Evolutionary conservation across 2,888 invertebrate species (phyloP).

Genomic region (Molanna angustata): DNA sequence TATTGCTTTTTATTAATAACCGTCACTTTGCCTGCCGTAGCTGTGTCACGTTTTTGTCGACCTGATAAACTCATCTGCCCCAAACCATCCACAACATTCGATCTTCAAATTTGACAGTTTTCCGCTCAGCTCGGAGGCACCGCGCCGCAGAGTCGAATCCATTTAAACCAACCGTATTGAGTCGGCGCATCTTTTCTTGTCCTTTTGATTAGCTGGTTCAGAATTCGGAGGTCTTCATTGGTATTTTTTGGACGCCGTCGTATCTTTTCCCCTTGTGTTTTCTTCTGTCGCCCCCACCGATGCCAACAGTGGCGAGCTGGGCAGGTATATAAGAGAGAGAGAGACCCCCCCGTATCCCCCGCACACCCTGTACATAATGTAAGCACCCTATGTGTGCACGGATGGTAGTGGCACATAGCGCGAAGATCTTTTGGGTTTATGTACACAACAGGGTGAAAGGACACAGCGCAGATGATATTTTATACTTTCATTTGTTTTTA

Average conservation of each 20-base stretch:
- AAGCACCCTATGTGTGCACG: conserved; percentile 25
- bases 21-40: no score
- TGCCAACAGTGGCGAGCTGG: conserved; percentile 4
- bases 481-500: no score
- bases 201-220: no score
- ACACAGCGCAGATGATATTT: conserved; percentile 19
- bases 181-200: no score
- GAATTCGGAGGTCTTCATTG: no score
- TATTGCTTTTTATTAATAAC: no score
- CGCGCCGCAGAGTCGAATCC: no score
- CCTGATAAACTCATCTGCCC: background rate
- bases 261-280: conserved; percentile 6
- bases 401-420: conserved; percentile 30
- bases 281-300: conserved; percentile 5
- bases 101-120: no score
- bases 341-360: conserved; percentile 8
- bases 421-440: conserved; percentile 32
- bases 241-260: no score
- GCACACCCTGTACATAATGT: conserved; percentile 17
- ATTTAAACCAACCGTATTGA: no score
- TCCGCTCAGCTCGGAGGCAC: no score
- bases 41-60: background rate
- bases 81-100: background rate
- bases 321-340: background rate
- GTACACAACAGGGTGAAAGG: conserved; percentile 26